These are phyloP conservation scores for Leuctra nigra DNA, from an alignment of 2,888 invertebrate genomes.

Conservation along the genomic window DNA sequence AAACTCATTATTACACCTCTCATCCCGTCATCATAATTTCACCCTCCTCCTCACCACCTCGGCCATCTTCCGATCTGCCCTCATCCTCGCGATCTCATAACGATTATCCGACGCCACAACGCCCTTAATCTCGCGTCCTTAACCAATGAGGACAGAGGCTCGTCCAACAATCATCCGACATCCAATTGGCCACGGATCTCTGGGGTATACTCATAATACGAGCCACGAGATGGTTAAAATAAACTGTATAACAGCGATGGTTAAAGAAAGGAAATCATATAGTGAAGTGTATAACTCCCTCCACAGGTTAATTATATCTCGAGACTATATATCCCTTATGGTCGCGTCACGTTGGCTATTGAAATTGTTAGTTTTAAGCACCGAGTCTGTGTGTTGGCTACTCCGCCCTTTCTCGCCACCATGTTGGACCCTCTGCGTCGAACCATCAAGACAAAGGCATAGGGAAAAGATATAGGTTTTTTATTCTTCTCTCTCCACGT, in stretches of 20 bases:
- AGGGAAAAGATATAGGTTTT: not conserved
- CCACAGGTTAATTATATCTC: constrained; percentile 24
- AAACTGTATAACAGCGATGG: constrained; percentile 19
- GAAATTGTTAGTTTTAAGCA: constrained; percentile 24
- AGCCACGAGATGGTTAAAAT: constrained; percentile 17
- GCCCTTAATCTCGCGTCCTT: constrained; percentile 17
- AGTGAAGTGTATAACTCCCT: constrained; percentile 6
- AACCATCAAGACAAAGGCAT: constrained; percentile 11
- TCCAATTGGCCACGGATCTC: constrained; percentile 25
- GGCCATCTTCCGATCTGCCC: too few species aligned
- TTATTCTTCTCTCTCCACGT: too few species aligned
- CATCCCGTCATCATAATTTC: too few species aligned
- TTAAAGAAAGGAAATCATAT: constrained; percentile 18
- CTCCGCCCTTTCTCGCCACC: constrained; percentile 25
- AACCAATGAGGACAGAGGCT: constrained; percentile 19
- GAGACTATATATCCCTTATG: constrained; percentile 7
- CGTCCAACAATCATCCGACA: constrained; percentile 11
- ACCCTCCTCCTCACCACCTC: too few species aligned
- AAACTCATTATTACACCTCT: too few species aligned
- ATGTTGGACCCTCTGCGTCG: constrained; percentile 17
- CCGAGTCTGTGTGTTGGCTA: constrained; percentile 10
- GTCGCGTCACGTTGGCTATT: not conserved
- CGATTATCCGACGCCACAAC: constrained; percentile 4
- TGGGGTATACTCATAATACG: not conserved
- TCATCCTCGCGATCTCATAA: too few species aligned